phyloP scores from a whole-genome alignment of 2,113 vertebrate genomes.

The Candoia aspera region DNA sequence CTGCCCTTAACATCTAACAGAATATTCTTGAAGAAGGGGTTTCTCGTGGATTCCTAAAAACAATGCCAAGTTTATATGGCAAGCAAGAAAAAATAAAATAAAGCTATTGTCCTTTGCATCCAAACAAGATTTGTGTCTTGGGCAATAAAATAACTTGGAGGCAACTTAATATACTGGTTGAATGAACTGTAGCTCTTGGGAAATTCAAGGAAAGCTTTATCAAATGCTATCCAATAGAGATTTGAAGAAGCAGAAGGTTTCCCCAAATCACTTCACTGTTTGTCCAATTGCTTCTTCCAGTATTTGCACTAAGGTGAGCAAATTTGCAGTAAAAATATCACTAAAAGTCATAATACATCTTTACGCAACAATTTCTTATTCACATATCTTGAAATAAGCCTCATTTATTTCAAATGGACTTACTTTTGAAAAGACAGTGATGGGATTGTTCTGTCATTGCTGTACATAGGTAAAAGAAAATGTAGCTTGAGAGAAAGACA shows the following conservation, averaged over 20 bases:
- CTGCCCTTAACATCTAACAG: background rate
- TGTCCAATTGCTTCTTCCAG: background rate
- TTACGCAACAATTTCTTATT: background rate
- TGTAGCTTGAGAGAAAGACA: background rate
- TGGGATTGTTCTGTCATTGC: background rate
- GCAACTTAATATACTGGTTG: background rate
- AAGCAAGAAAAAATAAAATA: background rate
- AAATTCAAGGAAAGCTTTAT: background rate
- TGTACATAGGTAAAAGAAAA: background rate
- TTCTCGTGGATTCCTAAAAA: background rate
- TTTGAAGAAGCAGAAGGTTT: background rate
- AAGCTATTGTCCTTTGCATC: background rate
- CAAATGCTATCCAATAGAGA: background rate
- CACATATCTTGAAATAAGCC: background rate
- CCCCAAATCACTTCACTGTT: background rate
- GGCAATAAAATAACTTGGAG: background rate
- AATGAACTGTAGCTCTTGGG: background rate
- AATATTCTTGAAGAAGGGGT: background rate
- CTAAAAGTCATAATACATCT: background rate
- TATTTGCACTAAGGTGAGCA: background rate
- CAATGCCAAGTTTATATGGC: background rate
- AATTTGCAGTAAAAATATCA: background rate
- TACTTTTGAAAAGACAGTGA: background rate
- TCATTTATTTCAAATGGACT: background rate
- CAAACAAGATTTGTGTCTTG: background rate